Evolutionary conservation across 2,797 vertebrate genomes (phyloP).

Genomic region (Merluccius polli): DNA sequence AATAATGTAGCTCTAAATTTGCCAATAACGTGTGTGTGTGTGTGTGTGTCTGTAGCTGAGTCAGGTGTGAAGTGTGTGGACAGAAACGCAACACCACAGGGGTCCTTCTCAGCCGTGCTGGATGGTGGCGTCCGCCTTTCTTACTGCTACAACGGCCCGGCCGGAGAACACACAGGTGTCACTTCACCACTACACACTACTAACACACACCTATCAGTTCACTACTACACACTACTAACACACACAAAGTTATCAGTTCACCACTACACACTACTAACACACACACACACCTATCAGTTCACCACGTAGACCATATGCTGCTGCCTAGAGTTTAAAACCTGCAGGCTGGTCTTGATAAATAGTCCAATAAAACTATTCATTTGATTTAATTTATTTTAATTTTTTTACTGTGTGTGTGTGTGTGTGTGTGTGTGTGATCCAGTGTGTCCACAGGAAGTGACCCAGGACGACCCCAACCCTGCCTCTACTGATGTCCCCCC

Average conservation of each 20-base stretch:
- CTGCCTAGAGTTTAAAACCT: too few species aligned
- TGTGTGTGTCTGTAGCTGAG: not conserved
- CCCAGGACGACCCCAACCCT: not conserved
- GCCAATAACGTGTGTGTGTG: not conserved
- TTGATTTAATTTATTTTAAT: too few species aligned
- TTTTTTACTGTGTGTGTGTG: not conserved
- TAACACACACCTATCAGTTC: constrained; percentile 8
- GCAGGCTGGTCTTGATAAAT: too few species aligned
- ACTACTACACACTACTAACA: constrained; percentile 5
- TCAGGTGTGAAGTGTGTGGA: constrained; percentile 22
- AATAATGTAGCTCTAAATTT: too few species aligned
- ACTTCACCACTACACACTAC: constrained; percentile 1
- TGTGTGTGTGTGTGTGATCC: not conserved
- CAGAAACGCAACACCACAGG: constrained; percentile 69
- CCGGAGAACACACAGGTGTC: constrained; percentile 51
- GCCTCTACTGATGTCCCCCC: not conserved
- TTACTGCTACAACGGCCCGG: constrained; percentile 77
- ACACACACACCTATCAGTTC: too few species aligned
- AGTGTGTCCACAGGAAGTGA: not conserved
- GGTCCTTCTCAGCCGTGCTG: constrained; percentile 83
- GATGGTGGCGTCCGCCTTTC: constrained; percentile 84
- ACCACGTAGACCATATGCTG: too few species aligned
- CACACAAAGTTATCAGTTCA: not conserved
- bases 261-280: too few species aligned
- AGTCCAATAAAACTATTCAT: too few species aligned